Evolutionary conservation across 2,888 invertebrate species (phyloP), one percentile per base, ranked within the genome.

Genomic region (Tetragonisca angustula): DNA sequence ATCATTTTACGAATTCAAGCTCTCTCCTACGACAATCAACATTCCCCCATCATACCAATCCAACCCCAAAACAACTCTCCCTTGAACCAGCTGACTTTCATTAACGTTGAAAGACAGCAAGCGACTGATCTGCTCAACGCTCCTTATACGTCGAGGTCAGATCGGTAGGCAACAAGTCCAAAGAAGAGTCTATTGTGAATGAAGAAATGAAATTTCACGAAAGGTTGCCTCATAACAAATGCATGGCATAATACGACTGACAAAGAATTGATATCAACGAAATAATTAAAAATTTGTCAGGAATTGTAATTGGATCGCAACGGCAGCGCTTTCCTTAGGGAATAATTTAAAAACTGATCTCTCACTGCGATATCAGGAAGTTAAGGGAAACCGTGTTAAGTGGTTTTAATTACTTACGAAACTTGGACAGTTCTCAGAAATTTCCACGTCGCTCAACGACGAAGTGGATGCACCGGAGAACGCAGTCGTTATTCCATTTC

Each of bases 381-480:
- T 90, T 91, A 85, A 86, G 83, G 85, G 84, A 88, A 88, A 90
- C 86, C 84, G 86, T 88, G 90, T 91, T 91, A 91, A 91, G 89
- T 89, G 89, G 86, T 91, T 91, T 91, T 91, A 91, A 91, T 91
- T 91, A 91, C 87, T 91, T 89, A 87, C 81, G 86, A 88, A 91
- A 91, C 88, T 91, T 90, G 79, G 81, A 83, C 87, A 89, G 87
- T 80, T 80, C 62, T 79, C 64, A 85, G 83, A 91, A 91, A 87
- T 91, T 90, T 88, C 75, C 68, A 88, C 85, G 91, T 90, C 87
- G 86, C 86, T 91, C 87, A 86, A 79, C 75, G 71, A 52, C 24
- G 9, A 69, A 72, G 74, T 86, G 62, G 82, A 83, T 83, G 81
- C 75, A 61, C 62, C 67, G 43, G 61, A 71, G 70, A 79, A 69